Evolutionary conservation across 1,140 invertebrate genomes (phyloP), one percentile per base, ranked within the genome.

Genomic region (Heliothis subflexa): DNA sequence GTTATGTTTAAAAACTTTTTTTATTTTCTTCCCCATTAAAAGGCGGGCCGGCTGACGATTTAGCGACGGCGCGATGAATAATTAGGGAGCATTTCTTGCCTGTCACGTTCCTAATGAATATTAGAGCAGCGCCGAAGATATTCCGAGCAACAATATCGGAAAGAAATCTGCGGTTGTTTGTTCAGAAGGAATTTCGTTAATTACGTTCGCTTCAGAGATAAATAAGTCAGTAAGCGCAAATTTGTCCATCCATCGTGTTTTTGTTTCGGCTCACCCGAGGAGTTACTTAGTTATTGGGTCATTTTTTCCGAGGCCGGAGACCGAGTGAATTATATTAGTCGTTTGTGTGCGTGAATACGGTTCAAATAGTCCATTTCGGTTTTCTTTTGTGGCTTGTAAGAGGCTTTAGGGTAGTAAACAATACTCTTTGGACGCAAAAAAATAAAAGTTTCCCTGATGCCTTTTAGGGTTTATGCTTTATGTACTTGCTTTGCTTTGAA

Each of bases 41-140:
- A 87, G 79, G 82, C 86, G 85, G 76, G 76, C 79, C 74, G 73
- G 82, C 87, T 90, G 89, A 87, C 90, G 90, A 92, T 92, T 92
- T 91, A 90, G 82, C 86, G 84, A 88, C 86, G 87, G 85, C 79
- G 84, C 88, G 85, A 91, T 94, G 91, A 94, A 93, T 94, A 93
- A 94, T 94, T 94, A 92, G 84, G 71, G 78, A 83, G 84, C 89
- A 90, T 92, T 92, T 94, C 88, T 92, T 90, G 91, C 90, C 87
- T 90, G 91, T 94, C 92, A 94, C 89, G 89, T 83, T 71, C 79
- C 82, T 94, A 94, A 94, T 94, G 91, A 94, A 93, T 92, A 91
- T 91, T 89, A 89, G 88, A 90, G 84, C 81, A 87, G 83, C 52
- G 52, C 80, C 78, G 75, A 73, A 77, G 78, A 76, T 68, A 74